Evolutionary conservation across 2,797 vertebrate genomes (phyloP).

Genomic region (Moxostoma hubbsi): DNA sequence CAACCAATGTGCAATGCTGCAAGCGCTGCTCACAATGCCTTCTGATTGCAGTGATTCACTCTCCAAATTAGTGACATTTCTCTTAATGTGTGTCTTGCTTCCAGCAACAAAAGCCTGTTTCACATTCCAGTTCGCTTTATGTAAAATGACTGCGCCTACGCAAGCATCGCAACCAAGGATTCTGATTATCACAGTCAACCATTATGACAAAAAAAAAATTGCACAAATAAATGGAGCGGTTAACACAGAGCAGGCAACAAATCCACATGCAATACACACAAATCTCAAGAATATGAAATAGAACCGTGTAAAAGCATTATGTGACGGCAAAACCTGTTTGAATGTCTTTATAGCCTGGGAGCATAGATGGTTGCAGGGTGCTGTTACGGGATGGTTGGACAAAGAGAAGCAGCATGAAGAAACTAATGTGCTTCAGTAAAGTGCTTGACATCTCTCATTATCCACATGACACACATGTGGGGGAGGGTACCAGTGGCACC

Average conservation of each 20-base stretch:
- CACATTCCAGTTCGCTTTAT: conserved; percentile 67
- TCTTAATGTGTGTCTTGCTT: conserved; percentile 66
- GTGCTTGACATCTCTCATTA: conserved; percentile 54
- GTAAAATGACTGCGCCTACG: conserved; percentile 72
- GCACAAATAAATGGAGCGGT: conserved; percentile 23
- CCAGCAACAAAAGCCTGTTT: conserved; percentile 71
- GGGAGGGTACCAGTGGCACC: conserved; percentile 33
- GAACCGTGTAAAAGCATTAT: not conserved
- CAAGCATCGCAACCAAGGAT: conserved; percentile 64
- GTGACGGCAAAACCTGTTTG: conserved; percentile 1
- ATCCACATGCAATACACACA: too few relatives aligned
- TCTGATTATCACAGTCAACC: conserved; percentile 69
- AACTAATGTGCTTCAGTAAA: conserved; percentile 51
- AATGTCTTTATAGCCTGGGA: conserved; percentile 67
- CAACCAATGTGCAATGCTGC: conserved; percentile 54
- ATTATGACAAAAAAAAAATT: conserved; percentile 16
- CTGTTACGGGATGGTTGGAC: conserved; percentile 45
- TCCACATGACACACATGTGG: conserved; percentile 37
- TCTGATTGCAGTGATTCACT: conserved; percentile 69
- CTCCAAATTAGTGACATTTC: conserved; percentile 67
- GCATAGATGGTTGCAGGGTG: conserved; percentile 55
- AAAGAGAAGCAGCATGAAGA: conserved; percentile 33
- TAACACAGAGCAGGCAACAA: not conserved
- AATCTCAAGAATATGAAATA: conserved; percentile 57
- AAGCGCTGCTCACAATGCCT: conserved; percentile 59